These are phyloP conservation scores for Halocaridina rubra DNA, from an alignment of 2,888 invertebrate species.

Conservation along the genomic window DNA sequence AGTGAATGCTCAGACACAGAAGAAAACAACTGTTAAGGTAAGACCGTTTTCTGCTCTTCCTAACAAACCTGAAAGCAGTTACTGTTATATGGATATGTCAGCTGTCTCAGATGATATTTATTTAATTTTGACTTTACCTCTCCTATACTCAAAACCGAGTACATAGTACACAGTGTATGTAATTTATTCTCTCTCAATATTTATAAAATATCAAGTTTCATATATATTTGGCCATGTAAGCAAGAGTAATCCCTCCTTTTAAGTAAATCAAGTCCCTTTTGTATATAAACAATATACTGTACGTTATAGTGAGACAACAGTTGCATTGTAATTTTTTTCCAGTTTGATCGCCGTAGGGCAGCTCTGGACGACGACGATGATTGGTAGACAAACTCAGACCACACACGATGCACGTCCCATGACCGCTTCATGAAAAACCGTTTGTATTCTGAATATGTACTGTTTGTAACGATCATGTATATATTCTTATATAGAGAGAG, in stretches of 20 bases:
- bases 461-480: background rate
- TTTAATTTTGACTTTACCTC: too few relatives aligned
- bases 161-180: too few relatives aligned
- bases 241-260: background rate
- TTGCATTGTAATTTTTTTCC: conserved; percentile 64
- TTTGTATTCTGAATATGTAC: background rate
- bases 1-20: conserved; percentile 84
- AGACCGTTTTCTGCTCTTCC: too few relatives aligned
- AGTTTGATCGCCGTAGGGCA: conserved; percentile 90
- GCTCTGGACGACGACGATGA: conserved; percentile 86
- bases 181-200: background rate
- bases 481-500: background rate
- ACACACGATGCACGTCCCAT: too few relatives aligned
- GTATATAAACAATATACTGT: background rate
- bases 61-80: too few relatives aligned
- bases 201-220: background rate
- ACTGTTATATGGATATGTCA: too few relatives aligned
- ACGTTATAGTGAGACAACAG: background rate
- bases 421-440: too few relatives aligned
- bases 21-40: conserved; percentile 82
- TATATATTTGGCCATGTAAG: background rate
- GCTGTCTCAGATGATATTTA: too few relatives aligned
- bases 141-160: too few relatives aligned
- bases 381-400: background rate
- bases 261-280: background rate